Evolutionary conservation across 2,797 vertebrate species (phyloP).

Genomic region (Microcaecilia unicolor): DNA sequence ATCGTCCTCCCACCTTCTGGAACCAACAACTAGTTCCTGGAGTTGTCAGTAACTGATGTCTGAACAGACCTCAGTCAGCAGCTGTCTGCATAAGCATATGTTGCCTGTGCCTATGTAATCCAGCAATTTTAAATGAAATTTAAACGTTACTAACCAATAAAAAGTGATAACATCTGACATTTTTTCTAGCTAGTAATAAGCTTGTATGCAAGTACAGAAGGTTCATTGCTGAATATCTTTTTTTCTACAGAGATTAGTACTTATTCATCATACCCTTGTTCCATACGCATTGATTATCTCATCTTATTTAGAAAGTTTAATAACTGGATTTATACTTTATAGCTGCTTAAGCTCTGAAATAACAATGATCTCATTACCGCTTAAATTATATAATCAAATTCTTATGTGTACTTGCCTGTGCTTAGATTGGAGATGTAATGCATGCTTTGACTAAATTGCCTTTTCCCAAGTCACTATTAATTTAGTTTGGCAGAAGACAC

Average conservation of each 20-base stretch:
- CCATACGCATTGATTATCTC: constrained; percentile 3
- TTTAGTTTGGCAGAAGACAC: not conserved
- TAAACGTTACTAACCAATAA: too few relatives aligned
- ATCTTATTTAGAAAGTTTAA: constrained; percentile 6
- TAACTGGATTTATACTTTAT: constrained; percentile 1
- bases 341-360: constrained; percentile 1
- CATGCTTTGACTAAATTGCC: not conserved
- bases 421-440: not conserved
- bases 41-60: too few relatives aligned
- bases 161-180: too few relatives aligned
- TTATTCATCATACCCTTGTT: constrained; percentile 6
- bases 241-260: constrained; percentile 12
- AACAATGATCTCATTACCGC: not conserved
- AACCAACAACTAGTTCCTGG: too few relatives aligned
- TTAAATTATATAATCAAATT: not conserved
- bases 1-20: too few relatives aligned
- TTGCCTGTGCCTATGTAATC: too few relatives aligned
- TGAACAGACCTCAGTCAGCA: too few relatives aligned
- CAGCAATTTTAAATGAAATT: too few relatives aligned
- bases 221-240: too few relatives aligned
- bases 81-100: too few relatives aligned
- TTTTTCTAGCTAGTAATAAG: too few relatives aligned
- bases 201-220: too few relatives aligned
- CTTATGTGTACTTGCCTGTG: not conserved
- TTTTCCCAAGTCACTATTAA: not conserved